Percentiles rank a stretch among this genome's conserved stretches.
Conservation (phyloP, 64 coral and sea anemone species). For the Actinia equina region DNA sequence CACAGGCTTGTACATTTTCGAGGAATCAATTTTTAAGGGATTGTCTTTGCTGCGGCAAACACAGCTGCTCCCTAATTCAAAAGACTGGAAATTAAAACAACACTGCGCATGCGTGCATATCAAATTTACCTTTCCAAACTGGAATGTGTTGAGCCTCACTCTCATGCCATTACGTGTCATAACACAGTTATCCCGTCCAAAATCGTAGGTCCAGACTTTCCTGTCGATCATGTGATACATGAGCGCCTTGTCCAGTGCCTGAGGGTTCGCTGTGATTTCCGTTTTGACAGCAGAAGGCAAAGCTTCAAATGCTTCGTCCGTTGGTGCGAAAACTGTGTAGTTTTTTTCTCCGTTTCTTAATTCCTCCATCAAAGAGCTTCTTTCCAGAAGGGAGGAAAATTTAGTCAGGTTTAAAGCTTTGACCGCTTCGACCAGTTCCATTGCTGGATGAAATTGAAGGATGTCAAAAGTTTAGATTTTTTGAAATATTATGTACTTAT, state of each 20-base stretch:
- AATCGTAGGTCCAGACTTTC: constrained; percentile 61
- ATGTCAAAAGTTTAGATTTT: neutral
- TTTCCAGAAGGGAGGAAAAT: constrained; percentile 42
- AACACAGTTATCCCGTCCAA: constrained; percentile 73
- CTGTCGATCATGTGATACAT: constrained; percentile 63
- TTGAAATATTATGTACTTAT: neutral
- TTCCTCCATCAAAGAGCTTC: constrained; percentile 26
- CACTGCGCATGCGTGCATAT: neutral
- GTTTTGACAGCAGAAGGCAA: constrained; percentile 44
- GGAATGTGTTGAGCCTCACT: constrained; percentile 50
- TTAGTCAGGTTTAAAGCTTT: constrained; percentile 58
- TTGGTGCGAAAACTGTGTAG: constrained; percentile 71
- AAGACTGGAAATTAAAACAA: neutral
- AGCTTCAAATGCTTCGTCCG: constrained; percentile 70
- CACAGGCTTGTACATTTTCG: no score
- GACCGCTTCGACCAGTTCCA: constrained; percentile 67
- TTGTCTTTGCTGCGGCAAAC: neutral
- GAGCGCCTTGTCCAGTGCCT: constrained; percentile 41
- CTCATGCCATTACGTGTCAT: constrained; percentile 19
- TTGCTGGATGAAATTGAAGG: constrained; percentile 20
- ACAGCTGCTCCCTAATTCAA: neutral
- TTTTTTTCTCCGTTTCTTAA: constrained; percentile 24
- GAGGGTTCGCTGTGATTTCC: constrained; percentile 29
- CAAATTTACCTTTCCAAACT: constrained; percentile 50
- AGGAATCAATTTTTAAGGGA: no score